Evolutionary conservation across 2,797 vertebrate genomes (phyloP).

Genomic region (Cottoperca gobio): DNA sequence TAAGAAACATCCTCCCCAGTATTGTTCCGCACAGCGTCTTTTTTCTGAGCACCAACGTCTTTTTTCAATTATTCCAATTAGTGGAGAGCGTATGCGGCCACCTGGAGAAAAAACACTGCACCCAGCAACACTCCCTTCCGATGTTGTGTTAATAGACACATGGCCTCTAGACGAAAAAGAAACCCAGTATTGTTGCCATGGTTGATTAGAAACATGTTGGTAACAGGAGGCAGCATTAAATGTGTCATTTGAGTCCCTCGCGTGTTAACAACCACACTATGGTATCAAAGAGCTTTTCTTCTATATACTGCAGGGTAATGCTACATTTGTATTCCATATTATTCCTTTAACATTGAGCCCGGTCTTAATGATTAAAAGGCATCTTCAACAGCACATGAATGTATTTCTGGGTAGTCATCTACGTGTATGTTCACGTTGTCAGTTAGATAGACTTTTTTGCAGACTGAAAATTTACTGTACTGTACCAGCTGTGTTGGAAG

Average conservation of each 20-base stretch:
- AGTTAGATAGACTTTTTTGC: not conserved
- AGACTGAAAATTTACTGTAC: constrained; percentile 26
- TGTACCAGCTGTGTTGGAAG: constrained; percentile 93
- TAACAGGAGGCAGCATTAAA: constrained; percentile 1
- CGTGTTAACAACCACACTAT: not conserved
- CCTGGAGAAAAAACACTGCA: too few species aligned
- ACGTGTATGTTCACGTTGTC: not conserved
- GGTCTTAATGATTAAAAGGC: not conserved
- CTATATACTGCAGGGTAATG: not conserved
- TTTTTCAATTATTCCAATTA: too few species aligned
- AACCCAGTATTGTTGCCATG: constrained; percentile 1
- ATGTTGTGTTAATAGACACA: constrained; percentile 5
- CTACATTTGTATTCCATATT: not conserved
- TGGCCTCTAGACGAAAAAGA: too few species aligned
- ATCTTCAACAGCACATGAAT: not conserved
- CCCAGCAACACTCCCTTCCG: too few species aligned
- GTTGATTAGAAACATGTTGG: constrained; percentile 24
- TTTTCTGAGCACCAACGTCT: too few species aligned
- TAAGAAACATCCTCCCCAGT: not conserved
- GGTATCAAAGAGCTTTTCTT: not conserved
- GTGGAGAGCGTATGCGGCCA: too few species aligned
- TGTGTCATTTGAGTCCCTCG: not conserved
- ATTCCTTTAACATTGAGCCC: not conserved
- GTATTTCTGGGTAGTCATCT: not conserved
- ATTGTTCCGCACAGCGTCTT: not conserved